Percentiles rank a stretch among this genome's conserved stretches.
These are phyloP conservation scores for Odontamblyopus rebecca DNA, from an alignment of 2,797 vertebrate genomes.

Conservation along the genomic window DNA sequence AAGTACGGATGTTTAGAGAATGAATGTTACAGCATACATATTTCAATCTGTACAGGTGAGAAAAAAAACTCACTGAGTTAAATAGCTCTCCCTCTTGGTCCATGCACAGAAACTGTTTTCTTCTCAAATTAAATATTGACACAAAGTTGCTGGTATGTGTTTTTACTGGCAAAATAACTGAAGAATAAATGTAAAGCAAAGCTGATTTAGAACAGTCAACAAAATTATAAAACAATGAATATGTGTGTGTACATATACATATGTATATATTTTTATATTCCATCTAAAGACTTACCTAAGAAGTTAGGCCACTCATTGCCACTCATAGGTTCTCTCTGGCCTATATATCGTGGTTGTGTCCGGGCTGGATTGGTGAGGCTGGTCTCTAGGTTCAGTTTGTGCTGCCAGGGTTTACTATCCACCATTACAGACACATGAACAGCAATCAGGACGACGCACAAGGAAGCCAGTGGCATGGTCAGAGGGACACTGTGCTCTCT, in stretches of 20 bases:
- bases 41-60: not conserved
- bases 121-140: slow-evolving; percentile 82
- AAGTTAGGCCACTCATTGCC: slow-evolving; percentile 65
- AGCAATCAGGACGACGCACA: slow-evolving; percentile 69
- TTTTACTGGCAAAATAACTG: slow-evolving; percentile 80
- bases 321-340: slow-evolving; percentile 65
- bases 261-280: not conserved
- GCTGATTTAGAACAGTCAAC: not conserved
- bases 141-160: slow-evolving; percentile 75
- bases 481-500: slow-evolving; percentile 23
- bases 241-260: too few species aligned
- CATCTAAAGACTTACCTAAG: slow-evolving; percentile 79
- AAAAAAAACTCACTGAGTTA: slow-evolving; percentile 82
- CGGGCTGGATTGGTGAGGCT: not conserved
- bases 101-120: slow-evolving; percentile 83
- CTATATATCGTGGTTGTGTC: slow-evolving; percentile 56
- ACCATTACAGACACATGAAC: slow-evolving; percentile 59
- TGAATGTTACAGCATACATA: slow-evolving; percentile 7
- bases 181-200: not conserved
- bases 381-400: slow-evolving; percentile 14
- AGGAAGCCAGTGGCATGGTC: slow-evolving; percentile 70
- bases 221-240: too few species aligned
- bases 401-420: slow-evolving; percentile 36
- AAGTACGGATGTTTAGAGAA: slow-evolving; percentile 52
- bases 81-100: slow-evolving; percentile 76